phyloP scores from a whole-genome alignment of 2,797 vertebrate species.

The Steatocranus sp. region DNA sequence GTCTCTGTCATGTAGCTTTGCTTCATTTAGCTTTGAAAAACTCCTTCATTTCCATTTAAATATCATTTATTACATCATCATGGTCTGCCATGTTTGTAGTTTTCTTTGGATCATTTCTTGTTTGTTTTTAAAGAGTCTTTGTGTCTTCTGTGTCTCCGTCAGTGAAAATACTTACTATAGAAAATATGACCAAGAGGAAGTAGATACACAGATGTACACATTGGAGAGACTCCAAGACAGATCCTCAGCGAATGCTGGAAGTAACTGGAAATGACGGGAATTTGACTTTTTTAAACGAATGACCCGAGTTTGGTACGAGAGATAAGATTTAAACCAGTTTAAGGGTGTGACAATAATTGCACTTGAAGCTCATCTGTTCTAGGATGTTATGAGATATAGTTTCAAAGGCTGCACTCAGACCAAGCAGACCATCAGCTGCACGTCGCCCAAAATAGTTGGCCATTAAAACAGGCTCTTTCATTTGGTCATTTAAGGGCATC shows the following conservation, averaged over 20 bases:
- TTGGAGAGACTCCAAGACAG: neutral
- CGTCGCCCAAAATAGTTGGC: fast-evolving
- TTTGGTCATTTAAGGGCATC: neutral
- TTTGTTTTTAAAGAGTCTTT: neutral
- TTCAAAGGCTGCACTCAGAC: neutral
- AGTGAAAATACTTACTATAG: fast-evolving
- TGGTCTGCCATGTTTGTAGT: neutral
- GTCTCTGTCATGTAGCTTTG: fast-evolving
- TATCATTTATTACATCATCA: neutral
- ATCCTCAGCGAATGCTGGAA: neutral
- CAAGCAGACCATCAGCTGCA: neutral
- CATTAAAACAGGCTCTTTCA: neutral
- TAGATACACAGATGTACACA: neutral
- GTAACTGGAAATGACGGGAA: neutral
- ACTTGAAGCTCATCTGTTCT: neutral
- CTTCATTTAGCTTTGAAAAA: neutral
- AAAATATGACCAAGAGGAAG: neutral
- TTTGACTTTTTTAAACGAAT: neutral
- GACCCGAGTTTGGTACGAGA: fast-evolving
- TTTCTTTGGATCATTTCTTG: neutral
- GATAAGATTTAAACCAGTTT: neutral
- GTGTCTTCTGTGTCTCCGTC: neutral
- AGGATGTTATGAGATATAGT: neutral
- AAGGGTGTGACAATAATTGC: fast-evolving
- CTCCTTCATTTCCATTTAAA: neutral